Base-by-base conservation (phyloP, 2,888 invertebrate species). In the Gastracanthus pulcherrimus region DNA sequence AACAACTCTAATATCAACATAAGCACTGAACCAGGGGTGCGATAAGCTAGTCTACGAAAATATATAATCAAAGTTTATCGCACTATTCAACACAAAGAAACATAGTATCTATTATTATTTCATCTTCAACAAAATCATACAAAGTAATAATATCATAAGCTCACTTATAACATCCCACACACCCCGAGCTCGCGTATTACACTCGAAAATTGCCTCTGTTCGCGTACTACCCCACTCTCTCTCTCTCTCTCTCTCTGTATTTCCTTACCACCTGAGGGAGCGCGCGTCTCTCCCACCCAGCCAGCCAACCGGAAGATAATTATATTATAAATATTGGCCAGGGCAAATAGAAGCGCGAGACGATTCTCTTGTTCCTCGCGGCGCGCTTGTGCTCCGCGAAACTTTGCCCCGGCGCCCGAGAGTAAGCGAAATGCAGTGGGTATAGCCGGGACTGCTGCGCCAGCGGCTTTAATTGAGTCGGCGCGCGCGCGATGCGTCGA, bases 401-500 rank as follows among this genome's bases (percentile, higher is more conserved):
- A 74, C 72, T 74, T 74, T 31, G n/a, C n/a, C n/a, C n/a, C n/a
- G n/a, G n/a, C n/a, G n/a, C n/a, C n/a, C n/a, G n/a, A n/a, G n/a
- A n/a, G n/a, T n/a, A n/a, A n/a, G n/a, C n/a, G n/a, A n/a, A n/a
- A n/a, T n/a, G n/a, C n/a, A n/a, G n/a, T n/a, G n/a, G n/a, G n/a
- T n/a, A n/a, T n/a, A n/a, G n/a, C n/a, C n/a, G n/a, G 26, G n/a
- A 9, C 29, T 41, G 13, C 23, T 23, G 19, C 29, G 38, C 48
- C 64, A n/a, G 36, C n/a, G 55, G 23, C 66, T 67, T 60, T 76
- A 67, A 76, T 76, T 64, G 76, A 76, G 55, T 34, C 76, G 36
- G 55, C 23, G 11, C 2, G 51, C 6, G 51, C 19, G 26, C 55
- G 55, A 67, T 67, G 67, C 64, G 76, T 55, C 41, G 75, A 36